Evolutionary conservation across 2,888 invertebrate genomes (phyloP).

Genomic region (Poecilus cupreus): DNA sequence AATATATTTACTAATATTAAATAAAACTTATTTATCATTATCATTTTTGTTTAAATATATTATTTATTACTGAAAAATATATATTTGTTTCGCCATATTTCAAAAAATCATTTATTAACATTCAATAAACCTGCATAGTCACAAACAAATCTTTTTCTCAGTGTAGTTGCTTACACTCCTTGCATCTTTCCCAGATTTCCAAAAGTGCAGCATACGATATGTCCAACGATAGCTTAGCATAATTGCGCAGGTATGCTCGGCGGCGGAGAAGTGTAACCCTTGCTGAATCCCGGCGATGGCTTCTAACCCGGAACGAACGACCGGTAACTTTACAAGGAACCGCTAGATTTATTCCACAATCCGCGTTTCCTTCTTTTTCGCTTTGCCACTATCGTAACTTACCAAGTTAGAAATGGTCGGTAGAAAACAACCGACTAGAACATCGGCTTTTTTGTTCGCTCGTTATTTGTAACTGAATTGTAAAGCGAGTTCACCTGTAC

Average conservation of each 20-base stretch:
- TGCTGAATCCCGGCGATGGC: conserved; percentile 9
- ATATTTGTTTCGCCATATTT: no score
- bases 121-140: no score
- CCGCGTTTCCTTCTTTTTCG: conserved; percentile 50
- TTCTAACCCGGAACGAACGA: conserved; percentile 33
- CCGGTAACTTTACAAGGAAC: conserved; percentile 42
- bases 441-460: conserved; percentile 44
- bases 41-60: no score
- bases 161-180: background rate
- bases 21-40: no score
- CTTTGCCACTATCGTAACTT: conserved; percentile 54
- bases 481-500: conserved; percentile 41
- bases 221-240: background rate
- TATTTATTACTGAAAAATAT: no score
- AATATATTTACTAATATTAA: no score
- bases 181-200: background rate
- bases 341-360: conserved; percentile 56
- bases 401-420: conserved; percentile 52
- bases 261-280: background rate
- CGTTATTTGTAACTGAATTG: conserved; percentile 53
- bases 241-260: background rate
- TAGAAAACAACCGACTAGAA: conserved; percentile 55
- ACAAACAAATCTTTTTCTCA: no score
- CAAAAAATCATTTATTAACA: no score
- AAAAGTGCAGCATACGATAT: background rate